Evolutionary conservation across 2,113 vertebrate genomes (phyloP).

Genomic region (Chlamydotis undulata): DNA sequence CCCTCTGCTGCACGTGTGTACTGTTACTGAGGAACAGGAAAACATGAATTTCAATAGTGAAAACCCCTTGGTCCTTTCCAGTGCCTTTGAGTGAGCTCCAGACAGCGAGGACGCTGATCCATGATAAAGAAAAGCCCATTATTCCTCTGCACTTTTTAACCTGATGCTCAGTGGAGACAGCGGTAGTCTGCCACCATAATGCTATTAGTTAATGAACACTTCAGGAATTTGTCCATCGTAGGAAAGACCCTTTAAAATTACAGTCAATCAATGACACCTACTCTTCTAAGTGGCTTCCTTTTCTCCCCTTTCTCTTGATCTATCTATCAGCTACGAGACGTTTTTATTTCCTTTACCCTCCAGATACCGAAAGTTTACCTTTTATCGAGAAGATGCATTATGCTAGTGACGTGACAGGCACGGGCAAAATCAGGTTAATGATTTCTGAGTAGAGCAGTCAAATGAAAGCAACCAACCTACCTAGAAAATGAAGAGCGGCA

Average conservation of each 20-base stretch:
- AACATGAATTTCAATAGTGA: constrained; percentile 28
- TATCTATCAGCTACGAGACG: constrained; percentile 8
- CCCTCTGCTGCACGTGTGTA: background rate
- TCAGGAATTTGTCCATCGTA: constrained; percentile 58
- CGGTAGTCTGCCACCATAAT: constrained; percentile 35
- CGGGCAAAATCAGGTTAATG: background rate
- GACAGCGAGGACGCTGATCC: background rate
- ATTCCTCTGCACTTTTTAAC: constrained; percentile 51
- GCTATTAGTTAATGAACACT: constrained; percentile 75
- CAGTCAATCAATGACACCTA: constrained; percentile 62
- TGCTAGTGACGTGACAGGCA: background rate
- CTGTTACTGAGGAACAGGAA: background rate
- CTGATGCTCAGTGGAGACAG: constrained; percentile 33
- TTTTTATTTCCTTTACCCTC: constrained; percentile 41
- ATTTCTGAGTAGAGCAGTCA: background rate
- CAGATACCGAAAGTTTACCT: constrained; percentile 26
- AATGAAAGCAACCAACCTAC: background rate
- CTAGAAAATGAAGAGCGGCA: background rate
- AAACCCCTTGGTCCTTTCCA: background rate
- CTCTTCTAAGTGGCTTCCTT: constrained; percentile 38
- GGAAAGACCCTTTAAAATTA: constrained; percentile 65
- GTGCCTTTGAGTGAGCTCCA: background rate
- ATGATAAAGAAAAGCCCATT: background rate
- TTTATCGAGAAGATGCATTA: constrained; percentile 21
- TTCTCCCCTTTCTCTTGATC: constrained; percentile 34